Percentiles rank a stretch among this genome's conserved stretches.
These are phyloP conservation scores for Heliconius ismenius DNA, from an alignment of 2,888 invertebrate species.

Conservation along the genomic window DNA sequence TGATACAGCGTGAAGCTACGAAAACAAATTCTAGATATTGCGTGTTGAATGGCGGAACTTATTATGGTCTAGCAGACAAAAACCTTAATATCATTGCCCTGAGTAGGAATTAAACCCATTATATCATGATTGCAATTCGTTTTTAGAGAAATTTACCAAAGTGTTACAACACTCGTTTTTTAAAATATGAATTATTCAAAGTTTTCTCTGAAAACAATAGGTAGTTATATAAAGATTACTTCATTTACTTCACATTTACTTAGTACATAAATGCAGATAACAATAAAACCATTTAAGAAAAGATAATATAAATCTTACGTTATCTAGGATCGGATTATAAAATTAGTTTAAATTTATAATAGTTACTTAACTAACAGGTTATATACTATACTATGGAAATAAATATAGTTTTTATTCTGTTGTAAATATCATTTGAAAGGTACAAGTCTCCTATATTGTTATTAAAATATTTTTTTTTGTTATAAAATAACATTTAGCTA, in stretches of 20 bases:
- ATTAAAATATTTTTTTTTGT: too few species aligned
- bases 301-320: slow-evolving; percentile 5
- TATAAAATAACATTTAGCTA: too few species aligned
- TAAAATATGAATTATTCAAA: neutral
- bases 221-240: neutral
- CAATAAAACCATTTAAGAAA: neutral
- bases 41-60: neutral
- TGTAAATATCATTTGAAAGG: too few species aligned
- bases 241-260: neutral
- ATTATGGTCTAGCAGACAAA: neutral
- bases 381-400: too few species aligned
- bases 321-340: slow-evolving; percentile 4
- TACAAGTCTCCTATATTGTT: too few species aligned
- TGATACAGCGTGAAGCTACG: neutral
- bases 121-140: neutral
- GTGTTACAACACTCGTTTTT: neutral
- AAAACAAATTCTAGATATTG: neutral
- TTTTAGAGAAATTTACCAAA: neutral
- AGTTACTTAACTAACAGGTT: too few species aligned
- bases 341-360: neutral
- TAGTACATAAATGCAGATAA: neutral
- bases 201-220: slow-evolving; percentile 4
- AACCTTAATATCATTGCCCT: neutral
- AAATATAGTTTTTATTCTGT: too few species aligned
- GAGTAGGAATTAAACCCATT: neutral